phyloP scores from a whole-genome alignment of 2,888 invertebrate species.

The Zonitis immaculata region DNA sequence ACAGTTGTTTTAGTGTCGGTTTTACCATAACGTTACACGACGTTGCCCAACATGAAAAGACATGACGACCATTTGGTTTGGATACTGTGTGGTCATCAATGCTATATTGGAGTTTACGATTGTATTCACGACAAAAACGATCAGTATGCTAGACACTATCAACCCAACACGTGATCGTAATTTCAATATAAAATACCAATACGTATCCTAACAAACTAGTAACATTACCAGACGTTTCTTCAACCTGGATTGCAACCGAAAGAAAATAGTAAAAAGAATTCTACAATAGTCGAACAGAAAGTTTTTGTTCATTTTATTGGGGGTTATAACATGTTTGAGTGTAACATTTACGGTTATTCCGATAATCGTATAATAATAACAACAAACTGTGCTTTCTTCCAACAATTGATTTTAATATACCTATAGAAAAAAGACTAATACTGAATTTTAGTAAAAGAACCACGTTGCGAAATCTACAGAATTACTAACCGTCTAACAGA shows the following conservation, averaged over 20 bases:
- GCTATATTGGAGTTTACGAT: constrained; percentile 24
- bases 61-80: not conserved
- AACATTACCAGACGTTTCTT: constrained; percentile 30
- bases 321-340: not conserved
- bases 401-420: too few relatives aligned
- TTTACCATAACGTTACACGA: not conserved
- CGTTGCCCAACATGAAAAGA: not conserved
- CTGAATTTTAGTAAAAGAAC: too few relatives aligned
- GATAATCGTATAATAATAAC: too few relatives aligned
- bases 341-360: too few relatives aligned
- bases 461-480: too few relatives aligned
- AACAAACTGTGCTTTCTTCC: too few relatives aligned
- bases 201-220: constrained; percentile 15
- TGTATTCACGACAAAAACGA: constrained; percentile 29
- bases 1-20: too few relatives aligned
- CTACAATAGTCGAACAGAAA: constrained; percentile 6
- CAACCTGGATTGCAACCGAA: constrained; percentile 36
- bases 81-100: constrained; percentile 25
- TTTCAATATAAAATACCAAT: constrained; percentile 19
- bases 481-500: too few relatives aligned
- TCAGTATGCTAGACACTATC: constrained; percentile 35
- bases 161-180: constrained; percentile 35
- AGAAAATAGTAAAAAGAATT: too few relatives aligned
- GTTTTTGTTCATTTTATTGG: not conserved
- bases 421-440: too few relatives aligned